Conservation (phyloP, 2,113 vertebrate species). For the Carettochelys insculpta region DNA sequence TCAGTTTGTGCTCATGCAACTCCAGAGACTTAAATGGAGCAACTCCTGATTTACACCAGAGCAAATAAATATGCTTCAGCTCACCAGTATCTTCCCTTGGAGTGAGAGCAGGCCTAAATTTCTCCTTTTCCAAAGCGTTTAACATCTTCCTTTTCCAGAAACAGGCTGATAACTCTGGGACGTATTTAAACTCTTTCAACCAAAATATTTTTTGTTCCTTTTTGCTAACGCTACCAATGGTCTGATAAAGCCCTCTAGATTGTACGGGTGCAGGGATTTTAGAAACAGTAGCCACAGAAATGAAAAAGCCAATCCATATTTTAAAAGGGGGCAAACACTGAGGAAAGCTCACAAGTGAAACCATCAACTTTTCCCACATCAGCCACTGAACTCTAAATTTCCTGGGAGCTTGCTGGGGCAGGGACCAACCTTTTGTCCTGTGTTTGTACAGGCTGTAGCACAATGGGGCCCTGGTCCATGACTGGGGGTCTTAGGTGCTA, state of each 20-base stretch:
- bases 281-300: too few relatives aligned
- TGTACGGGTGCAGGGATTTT: too few relatives aligned
- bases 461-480: neutral
- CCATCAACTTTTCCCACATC: neutral
- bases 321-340: neutral
- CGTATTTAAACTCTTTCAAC: neutral
- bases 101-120: neutral
- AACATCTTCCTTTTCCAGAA: neutral
- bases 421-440: neutral
- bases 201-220: neutral
- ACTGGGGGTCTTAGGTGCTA: neutral
- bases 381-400: neutral
- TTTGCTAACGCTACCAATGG: neutral
- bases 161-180: neutral
- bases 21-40: neutral
- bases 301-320: neutral
- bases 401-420: neutral
- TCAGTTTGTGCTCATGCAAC: neutral
- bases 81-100: neutral
- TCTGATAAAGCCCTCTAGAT: neutral
- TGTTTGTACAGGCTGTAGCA: neutral
- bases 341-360: neutral
- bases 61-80: neutral
- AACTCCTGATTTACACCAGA: neutral
- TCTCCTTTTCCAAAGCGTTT: neutral